Base-by-base conservation (phyloP, 2,113 vertebrate species). In the Mesocricetus auratus region DNA sequence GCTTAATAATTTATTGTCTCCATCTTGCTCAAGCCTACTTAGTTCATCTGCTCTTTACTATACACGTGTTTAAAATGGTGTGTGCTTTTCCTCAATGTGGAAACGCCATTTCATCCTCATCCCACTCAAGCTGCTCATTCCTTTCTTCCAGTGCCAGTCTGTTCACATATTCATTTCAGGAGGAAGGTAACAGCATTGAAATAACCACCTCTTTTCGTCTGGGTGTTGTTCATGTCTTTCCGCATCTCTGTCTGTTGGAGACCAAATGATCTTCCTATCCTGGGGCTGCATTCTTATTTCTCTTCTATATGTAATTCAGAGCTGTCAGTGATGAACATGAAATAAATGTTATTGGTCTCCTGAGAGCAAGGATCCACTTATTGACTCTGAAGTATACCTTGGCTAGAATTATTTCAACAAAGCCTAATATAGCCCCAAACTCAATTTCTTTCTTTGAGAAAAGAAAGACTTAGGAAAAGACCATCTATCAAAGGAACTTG, bases 401-500 rank as follows among this genome's bases (percentile, higher is more conserved):
- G 21, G 42, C 47, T 93, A 75, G 8, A 75, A 58, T 94, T 10
- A 74, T 5, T 94, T 96, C 71, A 94, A 62, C 3, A 31, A 96
- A 94, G 60, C 39, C 50, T 68, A 79, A 56, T 0, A 4, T 31
- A 62, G 8, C 50, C 42, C 39, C 19, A 58, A 89, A 39, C 39
- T 7, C 17, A 56, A 36, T 71, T 89, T 87, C 89, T 94, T 16
- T 62, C 13, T 95, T 69, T 88, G 36, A 50, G 9, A 31, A 36
- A 50, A 39, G 15, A 24, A 56, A 88, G 39, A 81, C 58, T 89
- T 91, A 45, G 11, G 60, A 11, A 85, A 95, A 45, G 77, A 68
- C 15, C 13, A 66, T 45, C 45, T 45, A 29, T 29, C 90, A 90
- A 16, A 36, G 73, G 56, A 79, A 5, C 8, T 64, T 78, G 47